phyloP scores from a whole-genome alignment of 2,113 vertebrate species.

The Hyla sarda region DNA sequence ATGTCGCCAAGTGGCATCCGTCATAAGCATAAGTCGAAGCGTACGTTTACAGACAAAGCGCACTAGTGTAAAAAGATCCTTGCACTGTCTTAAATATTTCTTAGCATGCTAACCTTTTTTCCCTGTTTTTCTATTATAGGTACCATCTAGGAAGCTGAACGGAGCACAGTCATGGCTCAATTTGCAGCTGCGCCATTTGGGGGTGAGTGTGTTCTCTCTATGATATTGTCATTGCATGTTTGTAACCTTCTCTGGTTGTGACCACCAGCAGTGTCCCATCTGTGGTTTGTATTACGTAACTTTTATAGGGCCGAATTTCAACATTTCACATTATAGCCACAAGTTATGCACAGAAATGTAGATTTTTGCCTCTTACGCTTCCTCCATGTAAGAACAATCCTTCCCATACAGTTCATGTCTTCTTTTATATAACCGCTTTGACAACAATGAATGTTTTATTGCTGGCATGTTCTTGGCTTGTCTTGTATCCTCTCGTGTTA shows the following conservation, averaged over 20 bases:
- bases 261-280: background rate
- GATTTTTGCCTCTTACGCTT: too few species aligned
- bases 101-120: background rate
- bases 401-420: too few species aligned
- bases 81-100: background rate
- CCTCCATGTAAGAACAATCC: too few species aligned
- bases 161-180: constrained; percentile 94
- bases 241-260: background rate
- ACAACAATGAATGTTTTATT: too few species aligned
- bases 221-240: background rate
- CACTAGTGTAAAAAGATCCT: too few species aligned
- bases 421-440: too few species aligned
- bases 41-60: too few species aligned
- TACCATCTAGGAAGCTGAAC: constrained; percentile 72
- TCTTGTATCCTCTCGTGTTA: background rate
- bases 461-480: too few species aligned
- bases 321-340: too few species aligned
- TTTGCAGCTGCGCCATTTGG: constrained; percentile 93
- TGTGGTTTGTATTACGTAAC: background rate
- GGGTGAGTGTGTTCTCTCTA: constrained; percentile 77
- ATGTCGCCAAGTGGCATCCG: too few species aligned
- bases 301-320: too few species aligned
- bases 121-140: constrained; percentile 62
- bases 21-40: too few species aligned
- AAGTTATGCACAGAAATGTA: background rate